Percentiles rank a stretch among this genome's conserved stretches.
These are phyloP conservation scores for Drosophila mettleri DNA, from an alignment of 2,888 invertebrate species.

Conservation along the genomic window DNA sequence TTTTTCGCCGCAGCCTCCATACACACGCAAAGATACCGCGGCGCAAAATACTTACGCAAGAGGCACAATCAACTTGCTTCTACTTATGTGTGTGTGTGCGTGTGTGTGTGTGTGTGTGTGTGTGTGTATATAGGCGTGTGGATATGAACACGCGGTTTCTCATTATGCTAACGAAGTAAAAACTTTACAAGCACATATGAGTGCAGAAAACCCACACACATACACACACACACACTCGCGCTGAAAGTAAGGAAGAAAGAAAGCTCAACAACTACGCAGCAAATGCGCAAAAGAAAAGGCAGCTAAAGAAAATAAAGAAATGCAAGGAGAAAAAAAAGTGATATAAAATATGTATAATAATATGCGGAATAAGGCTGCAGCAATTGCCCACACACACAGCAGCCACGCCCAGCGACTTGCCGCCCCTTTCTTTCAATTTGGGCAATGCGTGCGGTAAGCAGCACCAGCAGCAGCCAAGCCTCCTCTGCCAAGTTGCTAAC, in stretches of 20 bases:
- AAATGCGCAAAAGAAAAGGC: constrained; percentile 41
- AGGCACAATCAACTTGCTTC: constrained; percentile 67
- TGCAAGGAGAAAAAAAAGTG: constrained; percentile 58
- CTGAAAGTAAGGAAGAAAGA: constrained; percentile 39
- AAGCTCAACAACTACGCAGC: constrained; percentile 47
- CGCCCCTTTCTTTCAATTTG: constrained; percentile 15
- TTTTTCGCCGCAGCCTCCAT: constrained; percentile 5
- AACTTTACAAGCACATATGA: constrained; percentile 82
- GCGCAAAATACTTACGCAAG: constrained; percentile 65
- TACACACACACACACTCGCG: constrained; percentile 6
- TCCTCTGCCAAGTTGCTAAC: constrained; percentile 72
- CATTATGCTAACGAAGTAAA: constrained; percentile 83
- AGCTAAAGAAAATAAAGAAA: constrained; percentile 35
- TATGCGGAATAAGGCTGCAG: constrained; percentile 68
- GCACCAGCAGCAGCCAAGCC: constrained; percentile 24
- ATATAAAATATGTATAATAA: constrained; percentile 76
- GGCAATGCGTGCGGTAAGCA: constrained; percentile 48
- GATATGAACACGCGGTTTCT: constrained; percentile 81
- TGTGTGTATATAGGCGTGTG: constrained; percentile 44
- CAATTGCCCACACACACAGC: constrained; percentile 13
- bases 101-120: constrained; percentile 12
- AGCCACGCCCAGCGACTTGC: constrained; percentile 22
- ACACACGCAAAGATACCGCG: constrained; percentile 13
- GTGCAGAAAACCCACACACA: constrained; percentile 45
- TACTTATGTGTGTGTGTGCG: constrained; percentile 28